Conservation (phyloP, 2,797 vertebrate genomes). For the Poecilia picta region DNA sequence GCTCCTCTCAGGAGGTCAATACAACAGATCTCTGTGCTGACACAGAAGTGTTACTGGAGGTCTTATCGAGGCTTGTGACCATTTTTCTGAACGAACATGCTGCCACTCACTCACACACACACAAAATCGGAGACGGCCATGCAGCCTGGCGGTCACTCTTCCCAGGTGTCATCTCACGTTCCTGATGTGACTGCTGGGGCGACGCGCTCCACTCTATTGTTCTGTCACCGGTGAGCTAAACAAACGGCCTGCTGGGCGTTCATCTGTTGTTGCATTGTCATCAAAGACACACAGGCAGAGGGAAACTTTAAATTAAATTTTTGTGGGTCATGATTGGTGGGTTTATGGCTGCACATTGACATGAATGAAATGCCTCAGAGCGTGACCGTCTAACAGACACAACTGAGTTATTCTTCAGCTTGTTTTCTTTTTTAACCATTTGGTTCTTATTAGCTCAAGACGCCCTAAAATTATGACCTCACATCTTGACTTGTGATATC, state of each 20-base stretch:
- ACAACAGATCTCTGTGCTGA: conserved; percentile 25
- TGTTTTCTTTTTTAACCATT: conserved; percentile 28
- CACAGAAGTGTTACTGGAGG: conserved; percentile 31
- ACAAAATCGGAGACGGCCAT: background rate
- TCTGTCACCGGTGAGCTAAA: conserved; percentile 51
- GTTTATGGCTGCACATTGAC: conserved; percentile 19
- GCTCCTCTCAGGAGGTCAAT: conserved; percentile 10
- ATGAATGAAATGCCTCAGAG: background rate
- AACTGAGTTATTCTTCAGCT: background rate
- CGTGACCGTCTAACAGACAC: background rate
- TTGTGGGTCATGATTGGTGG: conserved; percentile 28
- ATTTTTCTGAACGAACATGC: conserved; percentile 12
- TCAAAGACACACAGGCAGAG: conserved; percentile 15
- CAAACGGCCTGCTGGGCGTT: conserved; percentile 39
- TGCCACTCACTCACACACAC: background rate
- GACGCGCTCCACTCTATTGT: conserved; percentile 55
- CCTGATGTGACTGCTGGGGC: conserved; percentile 36
- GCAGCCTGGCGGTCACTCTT: background rate
- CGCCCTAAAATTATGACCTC: background rate
- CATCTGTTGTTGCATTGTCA: conserved; percentile 32
- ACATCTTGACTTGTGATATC: background rate
- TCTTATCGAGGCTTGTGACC: conserved; percentile 26
- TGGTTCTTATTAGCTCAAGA: background rate
- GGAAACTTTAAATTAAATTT: conserved; percentile 13
- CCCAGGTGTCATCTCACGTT: conserved; percentile 8